These are phyloP conservation scores for Tupaia chinensis DNA, from an alignment of 2,113 vertebrate species.

Conservation along the genomic window DNA sequence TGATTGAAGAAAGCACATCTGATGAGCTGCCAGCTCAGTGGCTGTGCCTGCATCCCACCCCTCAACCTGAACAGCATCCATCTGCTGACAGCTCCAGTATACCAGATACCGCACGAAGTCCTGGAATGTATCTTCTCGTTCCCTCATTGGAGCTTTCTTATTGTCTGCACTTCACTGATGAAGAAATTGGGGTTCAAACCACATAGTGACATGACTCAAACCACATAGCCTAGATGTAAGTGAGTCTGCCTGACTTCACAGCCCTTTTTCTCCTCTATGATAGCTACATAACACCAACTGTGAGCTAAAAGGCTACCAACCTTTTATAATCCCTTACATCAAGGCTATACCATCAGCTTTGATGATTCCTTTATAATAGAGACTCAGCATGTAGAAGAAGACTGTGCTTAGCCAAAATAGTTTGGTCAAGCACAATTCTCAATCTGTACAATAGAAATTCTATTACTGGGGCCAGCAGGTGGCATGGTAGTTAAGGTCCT, in stretches of 20 bases:
- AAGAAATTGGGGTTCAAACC: neutral
- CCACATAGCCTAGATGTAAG: neutral
- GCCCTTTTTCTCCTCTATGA: neutral
- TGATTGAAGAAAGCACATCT: too few relatives aligned
- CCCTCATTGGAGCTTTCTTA: neutral
- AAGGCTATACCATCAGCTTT: neutral
- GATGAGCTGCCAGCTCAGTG: neutral
- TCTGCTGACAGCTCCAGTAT: neutral
- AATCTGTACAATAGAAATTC: neutral
- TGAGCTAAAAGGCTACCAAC: neutral
- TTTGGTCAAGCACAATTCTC: neutral
- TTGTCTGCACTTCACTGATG: neutral
- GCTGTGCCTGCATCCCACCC: neutral
- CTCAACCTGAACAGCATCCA: neutral
- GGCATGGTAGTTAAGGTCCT: too few relatives aligned
- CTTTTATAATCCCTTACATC: neutral
- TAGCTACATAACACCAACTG: fast-evolving
- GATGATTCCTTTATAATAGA: neutral
- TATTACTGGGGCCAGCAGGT: neutral
- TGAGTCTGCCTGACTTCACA: neutral
- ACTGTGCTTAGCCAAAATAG: neutral
- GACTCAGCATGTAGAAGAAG: neutral
- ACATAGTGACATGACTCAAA: neutral
- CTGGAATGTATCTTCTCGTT: fast-evolving
- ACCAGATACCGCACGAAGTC: fast-evolving